Base-by-base conservation (phyloP, 1,140 invertebrate genomes). In the Dreissena rostriformis region DNA sequence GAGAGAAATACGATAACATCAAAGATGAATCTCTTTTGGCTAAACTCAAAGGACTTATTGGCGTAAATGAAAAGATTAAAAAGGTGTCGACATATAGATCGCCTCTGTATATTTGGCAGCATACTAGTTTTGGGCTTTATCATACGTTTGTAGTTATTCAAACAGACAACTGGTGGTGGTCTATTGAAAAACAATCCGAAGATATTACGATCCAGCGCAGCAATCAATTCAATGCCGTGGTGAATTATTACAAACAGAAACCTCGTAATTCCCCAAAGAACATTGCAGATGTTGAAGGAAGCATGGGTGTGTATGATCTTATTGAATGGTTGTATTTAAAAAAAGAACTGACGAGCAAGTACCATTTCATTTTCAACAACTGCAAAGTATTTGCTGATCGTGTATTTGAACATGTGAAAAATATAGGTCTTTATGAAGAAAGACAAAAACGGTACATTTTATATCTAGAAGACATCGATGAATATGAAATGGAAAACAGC, bases 181-280 rank as follows among this genome's bases (percentile, higher is more conserved):
- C 76, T 26, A 57, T 79, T 26, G 76, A 79, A 28, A 79, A 79
- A 52, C 14, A 70, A 12, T 22, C 39, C 7, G 66, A 79, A 0
- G 65, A 65, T 19, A 79, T 79, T n/a, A 55, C 66, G 22, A 67
- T 79, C 0, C 76, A 79, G 63, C 67, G 65, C 67, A 79, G 76
- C 51, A 79, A 67, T n/a, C 51, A 14, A 15, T 22, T 15, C 4
- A 24, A 14, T 24, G 76, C 66, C 29, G 76, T 79, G 15, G 11
- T 17, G 22, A 19, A 68, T n/a, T 14, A 52, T 10, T 68, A 53
- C 15, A 70, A n/a, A 29, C 63, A n/a, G 2, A 15, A 17, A 12
- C 52, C 39, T 17, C 19, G n/a, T 26, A 11, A 11, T 19, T 7
- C 57, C 8, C 51, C 24, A 19, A 0, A 4, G 10, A 22, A 66